Percentiles rank a stretch among this genome's conserved stretches.
Evolutionary conservation across 2,113 vertebrate species (phyloP).

Genomic region (Mesitornis unicolor): DNA sequence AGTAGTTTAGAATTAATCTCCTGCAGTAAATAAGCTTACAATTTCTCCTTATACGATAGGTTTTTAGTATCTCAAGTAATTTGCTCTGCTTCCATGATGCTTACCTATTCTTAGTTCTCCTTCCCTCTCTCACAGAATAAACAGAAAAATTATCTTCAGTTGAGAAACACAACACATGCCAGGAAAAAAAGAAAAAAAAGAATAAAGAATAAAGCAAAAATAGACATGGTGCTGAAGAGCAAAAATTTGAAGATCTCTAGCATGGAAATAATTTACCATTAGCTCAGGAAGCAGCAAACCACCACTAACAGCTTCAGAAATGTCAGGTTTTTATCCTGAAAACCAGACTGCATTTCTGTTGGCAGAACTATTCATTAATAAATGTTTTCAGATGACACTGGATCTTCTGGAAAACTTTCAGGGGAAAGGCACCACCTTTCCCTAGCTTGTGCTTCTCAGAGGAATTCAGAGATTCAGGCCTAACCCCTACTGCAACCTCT

Average conservation of each 20-base stretch:
- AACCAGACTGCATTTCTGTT: not conserved
- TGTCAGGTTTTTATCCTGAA: not conserved
- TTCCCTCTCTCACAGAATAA: not conserved
- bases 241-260: not conserved
- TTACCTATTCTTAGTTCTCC: not conserved
- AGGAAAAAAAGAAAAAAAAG: not conserved
- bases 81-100: not conserved
- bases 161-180: not conserved
- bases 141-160: not conserved
- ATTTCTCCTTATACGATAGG: not conserved
- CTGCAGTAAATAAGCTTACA: not conserved
- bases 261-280: not conserved
- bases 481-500: not conserved
- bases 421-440: not conserved
- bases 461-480: not conserved
- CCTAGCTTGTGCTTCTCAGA: not conserved
- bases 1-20: not conserved
- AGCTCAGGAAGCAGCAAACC: not conserved
- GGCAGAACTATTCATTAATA: not conserved
- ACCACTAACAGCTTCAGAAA: not conserved
- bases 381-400: not conserved
- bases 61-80: not conserved
- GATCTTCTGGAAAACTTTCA: not conserved
- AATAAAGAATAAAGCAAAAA: not conserved
- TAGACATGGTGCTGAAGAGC: not conserved